phyloP scores from a whole-genome alignment of 2,797 vertebrate genomes.

The Poecile montanus region DNA sequence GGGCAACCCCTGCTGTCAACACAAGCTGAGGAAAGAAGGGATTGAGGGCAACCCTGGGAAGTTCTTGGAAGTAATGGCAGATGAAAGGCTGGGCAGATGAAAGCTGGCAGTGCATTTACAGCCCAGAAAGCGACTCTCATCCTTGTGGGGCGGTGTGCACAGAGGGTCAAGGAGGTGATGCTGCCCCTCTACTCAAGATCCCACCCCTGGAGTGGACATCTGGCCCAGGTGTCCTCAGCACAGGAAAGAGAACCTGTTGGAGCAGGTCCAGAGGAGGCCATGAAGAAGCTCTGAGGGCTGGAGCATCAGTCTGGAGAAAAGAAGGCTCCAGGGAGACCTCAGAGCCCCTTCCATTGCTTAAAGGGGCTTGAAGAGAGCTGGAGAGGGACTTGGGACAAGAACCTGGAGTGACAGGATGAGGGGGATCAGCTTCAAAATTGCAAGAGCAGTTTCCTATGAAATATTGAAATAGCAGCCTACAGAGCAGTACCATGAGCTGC shows the following conservation, averaged over 20 bases:
- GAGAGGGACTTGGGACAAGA: not conserved
- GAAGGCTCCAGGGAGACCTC: not conserved
- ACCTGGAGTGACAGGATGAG: not conserved
- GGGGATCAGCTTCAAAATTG: not conserved
- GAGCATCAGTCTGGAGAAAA: not conserved
- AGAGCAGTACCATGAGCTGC: not conserved
- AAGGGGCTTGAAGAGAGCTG: not conserved
- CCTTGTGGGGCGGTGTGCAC: not conserved
- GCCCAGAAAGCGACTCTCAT: not conserved
- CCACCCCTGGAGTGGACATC: not conserved
- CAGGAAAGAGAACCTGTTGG: not conserved
- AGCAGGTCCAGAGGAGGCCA: not conserved
- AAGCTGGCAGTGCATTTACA: not conserved
- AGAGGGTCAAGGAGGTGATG: not conserved
- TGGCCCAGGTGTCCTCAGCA: not conserved
- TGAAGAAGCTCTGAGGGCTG: not conserved
- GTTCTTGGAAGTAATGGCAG: not conserved
- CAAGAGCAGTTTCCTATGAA: not conserved
- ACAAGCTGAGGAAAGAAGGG: not conserved
- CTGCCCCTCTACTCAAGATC: accelerated
- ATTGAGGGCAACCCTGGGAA: not conserved
- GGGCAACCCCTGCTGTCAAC: not conserved
- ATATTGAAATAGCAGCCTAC: not conserved
- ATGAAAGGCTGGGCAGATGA: not conserved
- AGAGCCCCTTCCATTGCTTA: not conserved